Conservation (phyloP, 1,140 invertebrate genomes). For the Muscidifurax raptorellus region DNA sequence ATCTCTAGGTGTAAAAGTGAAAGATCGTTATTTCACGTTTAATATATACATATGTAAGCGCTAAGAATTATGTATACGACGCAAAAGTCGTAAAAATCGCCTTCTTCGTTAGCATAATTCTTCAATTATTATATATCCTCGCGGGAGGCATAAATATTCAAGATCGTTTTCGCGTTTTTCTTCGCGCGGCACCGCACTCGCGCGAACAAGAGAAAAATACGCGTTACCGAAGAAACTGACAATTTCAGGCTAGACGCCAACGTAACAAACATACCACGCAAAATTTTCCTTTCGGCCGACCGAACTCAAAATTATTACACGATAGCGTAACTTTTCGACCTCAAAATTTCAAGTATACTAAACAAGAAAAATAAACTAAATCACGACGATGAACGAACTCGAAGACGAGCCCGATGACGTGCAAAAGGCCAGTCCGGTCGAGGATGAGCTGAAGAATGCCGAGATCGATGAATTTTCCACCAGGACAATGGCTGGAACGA, state of each 20-base stretch:
- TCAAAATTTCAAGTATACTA: conserved; percentile 20
- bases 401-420: conserved; percentile 64
- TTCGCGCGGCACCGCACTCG: neutral
- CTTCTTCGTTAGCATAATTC: neutral
- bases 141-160: neutral
- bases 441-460: conserved; percentile 60
- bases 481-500: neutral
- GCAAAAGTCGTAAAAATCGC: neutral
- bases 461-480: conserved; percentile 49
- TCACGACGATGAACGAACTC: conserved; percentile 58
- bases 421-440: conserved; percentile 58
- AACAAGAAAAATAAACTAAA: conserved; percentile 24
- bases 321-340: neutral
- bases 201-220: neutral
- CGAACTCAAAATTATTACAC: conserved; percentile 12
- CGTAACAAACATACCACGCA: neutral
- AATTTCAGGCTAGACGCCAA: conserved; percentile 12
- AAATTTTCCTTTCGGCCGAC: conserved; percentile 37
- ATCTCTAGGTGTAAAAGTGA: no score
- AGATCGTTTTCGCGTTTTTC: neutral
- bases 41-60: no score
- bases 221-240: neutral
- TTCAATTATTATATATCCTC: neutral
- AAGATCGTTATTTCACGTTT: no score
- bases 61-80: neutral